Evolutionary conservation across 2,888 invertebrate genomes (phyloP).

Genomic region (Orthosia gracilis): DNA sequence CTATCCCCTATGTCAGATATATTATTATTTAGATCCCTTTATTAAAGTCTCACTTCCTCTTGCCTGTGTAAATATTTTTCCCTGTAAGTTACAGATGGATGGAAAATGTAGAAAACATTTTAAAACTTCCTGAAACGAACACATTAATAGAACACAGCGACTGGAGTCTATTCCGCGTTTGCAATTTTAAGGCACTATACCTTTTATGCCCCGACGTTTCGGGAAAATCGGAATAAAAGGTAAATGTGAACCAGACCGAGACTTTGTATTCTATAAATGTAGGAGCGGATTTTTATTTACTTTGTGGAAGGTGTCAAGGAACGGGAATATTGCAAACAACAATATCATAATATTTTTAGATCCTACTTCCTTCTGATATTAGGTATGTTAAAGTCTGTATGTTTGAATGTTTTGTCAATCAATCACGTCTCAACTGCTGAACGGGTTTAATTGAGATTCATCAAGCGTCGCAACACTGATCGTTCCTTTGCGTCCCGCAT

Average conservation of each 20-base stretch:
- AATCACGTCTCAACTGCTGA: neutral
- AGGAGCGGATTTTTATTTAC: slow-evolving; percentile 13
- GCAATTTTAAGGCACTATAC: slow-evolving; percentile 30
- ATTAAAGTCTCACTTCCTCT: neutral
- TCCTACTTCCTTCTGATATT: neutral
- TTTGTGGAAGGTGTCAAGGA: neutral
- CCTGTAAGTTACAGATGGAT: neutral
- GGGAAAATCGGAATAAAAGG: slow-evolving; percentile 26
- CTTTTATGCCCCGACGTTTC: slow-evolving; percentile 18
- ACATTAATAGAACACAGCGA: slow-evolving; percentile 4
- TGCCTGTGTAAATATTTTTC: slow-evolving; percentile 1
- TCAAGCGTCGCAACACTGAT: too few species aligned
- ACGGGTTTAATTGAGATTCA: too few species aligned
- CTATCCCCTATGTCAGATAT: neutral
- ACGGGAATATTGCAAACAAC: slow-evolving; percentile 7
- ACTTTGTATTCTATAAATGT: slow-evolving; percentile 25
- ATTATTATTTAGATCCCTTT: neutral
- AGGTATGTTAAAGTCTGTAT: neutral
- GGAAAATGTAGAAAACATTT: neutral
- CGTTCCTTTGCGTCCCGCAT: too few species aligned
- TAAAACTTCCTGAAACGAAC: slow-evolving; percentile 2
- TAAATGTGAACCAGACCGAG: slow-evolving; percentile 13
- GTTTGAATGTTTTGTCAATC: neutral
- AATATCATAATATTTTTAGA: neutral
- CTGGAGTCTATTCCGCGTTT: slow-evolving; percentile 5